Conservation (phyloP, 1,140 invertebrate genomes). For the Papilio aristodemus region DNA sequence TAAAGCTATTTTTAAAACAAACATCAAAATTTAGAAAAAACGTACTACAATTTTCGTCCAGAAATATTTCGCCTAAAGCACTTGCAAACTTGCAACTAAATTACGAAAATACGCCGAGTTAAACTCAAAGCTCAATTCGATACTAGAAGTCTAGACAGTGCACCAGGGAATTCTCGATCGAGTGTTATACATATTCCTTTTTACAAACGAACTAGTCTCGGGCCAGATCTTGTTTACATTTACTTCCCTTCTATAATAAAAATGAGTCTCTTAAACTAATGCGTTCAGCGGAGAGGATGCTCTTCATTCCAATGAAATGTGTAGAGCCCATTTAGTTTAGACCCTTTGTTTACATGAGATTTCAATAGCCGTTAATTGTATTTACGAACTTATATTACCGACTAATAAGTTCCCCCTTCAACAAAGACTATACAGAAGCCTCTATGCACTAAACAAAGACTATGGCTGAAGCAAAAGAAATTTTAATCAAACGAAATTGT, state of each 20-base stretch:
- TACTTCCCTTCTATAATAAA: constrained; percentile 26
- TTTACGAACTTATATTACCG: constrained; percentile 44
- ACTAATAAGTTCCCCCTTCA: constrained; percentile 55
- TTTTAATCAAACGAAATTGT: constrained; percentile 67
- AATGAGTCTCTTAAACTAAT: constrained; percentile 28
- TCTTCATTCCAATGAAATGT: constrained; percentile 30
- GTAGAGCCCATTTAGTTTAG: constrained; percentile 28
- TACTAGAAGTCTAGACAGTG: constrained; percentile 51
- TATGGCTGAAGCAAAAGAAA: constrained; percentile 57
- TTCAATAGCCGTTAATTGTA: constrained; percentile 51
- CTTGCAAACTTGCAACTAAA: constrained; percentile 28
- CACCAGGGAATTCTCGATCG: constrained; percentile 40
- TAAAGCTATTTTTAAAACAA: no score
- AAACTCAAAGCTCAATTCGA: constrained; percentile 42
- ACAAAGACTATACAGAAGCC: constrained; percentile 57
- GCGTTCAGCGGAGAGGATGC: constrained; percentile 16
- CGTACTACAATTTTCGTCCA: no score
- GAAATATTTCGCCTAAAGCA: constrained; percentile 23
- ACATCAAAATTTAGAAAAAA: no score
- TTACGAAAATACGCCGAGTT: constrained; percentile 38
- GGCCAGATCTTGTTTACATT: constrained; percentile 25
- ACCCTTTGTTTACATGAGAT: constrained; percentile 35
- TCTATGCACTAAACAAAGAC: constrained; percentile 52
- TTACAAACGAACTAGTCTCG: constrained; percentile 24
- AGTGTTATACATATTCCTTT: constrained; percentile 28